These are phyloP conservation scores for Triplophysa yarkandensis DNA, from an alignment of 2,797 vertebrate species.

Conservation along the genomic window DNA sequence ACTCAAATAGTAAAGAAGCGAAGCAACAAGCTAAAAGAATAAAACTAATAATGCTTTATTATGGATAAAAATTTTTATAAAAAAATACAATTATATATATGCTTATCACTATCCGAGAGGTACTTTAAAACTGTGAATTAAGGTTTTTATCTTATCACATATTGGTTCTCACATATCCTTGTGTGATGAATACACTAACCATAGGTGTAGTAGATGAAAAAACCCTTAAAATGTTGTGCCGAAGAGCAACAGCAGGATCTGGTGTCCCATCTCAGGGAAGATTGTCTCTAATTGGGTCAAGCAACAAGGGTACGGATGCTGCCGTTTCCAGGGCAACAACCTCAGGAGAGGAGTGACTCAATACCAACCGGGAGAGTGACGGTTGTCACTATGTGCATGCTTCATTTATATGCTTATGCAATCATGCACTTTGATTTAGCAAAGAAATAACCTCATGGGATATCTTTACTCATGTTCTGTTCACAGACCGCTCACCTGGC, in stretches of 20 bases:
- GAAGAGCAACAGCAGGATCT: constrained; percentile 11
- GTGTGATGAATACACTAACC: not conserved
- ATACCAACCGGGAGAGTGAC: constrained; percentile 3
- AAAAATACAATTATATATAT: too few species aligned
- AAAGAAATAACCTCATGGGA: not conserved
- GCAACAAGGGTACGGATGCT: constrained; percentile 54
- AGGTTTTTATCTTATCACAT: not conserved
- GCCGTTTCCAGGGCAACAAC: constrained; percentile 68
- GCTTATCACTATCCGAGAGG: too few species aligned
- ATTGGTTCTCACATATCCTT: not conserved
- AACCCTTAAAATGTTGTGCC: not conserved
- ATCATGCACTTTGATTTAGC: not conserved
- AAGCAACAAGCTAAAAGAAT: too few species aligned
- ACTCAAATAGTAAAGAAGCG: too few species aligned
- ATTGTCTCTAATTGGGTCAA: constrained; percentile 59
- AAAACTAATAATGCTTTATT: too few species aligned
- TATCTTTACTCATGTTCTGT: constrained; percentile 37
- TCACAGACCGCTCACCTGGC: constrained; percentile 91
- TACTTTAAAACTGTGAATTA: not conserved
- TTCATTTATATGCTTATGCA: too few species aligned
- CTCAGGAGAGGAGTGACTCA: constrained; percentile 41
- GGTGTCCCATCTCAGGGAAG: constrained; percentile 32
- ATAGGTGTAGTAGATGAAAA: not conserved
- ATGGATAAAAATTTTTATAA: too few species aligned
- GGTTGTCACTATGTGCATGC: not conserved